phyloP scores from a whole-genome alignment of 2,113 vertebrate species.

The Gadus macrocephalus region DNA sequence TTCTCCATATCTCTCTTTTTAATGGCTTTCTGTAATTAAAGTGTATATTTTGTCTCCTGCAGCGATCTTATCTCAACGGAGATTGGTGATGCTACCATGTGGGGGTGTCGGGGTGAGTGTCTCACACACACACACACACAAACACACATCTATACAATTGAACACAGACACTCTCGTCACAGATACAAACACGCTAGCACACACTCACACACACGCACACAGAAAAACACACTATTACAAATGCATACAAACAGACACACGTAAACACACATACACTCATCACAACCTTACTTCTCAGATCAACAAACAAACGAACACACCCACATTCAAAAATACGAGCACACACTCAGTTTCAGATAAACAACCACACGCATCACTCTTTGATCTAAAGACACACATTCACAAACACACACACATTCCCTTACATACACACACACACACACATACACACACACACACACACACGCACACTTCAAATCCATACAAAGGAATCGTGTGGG shows the following conservation, averaged over 20 bases:
- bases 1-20: neutral
- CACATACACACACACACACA: conserved; percentile 14
- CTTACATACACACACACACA: neutral
- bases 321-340: no score
- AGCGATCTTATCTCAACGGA: conserved; percentile 85
- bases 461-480: conserved; percentile 16
- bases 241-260: conserved; percentile 7
- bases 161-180: no score
- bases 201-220: no score
- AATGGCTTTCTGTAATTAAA: neutral
- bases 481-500: conserved; percentile 32
- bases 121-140: conserved; percentile 5
- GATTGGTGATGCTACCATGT: conserved; percentile 88
- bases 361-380: no score
- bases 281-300: neutral
- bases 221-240: no score
- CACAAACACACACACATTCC: no score
- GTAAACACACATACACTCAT: neutral
- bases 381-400: no score
- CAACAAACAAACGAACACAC: no score
- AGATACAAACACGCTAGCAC: no score
- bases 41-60: conserved; percentile 24
- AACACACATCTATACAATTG: no score
- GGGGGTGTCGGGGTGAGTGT: conserved; percentile 90
- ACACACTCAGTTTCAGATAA: no score